Evolutionary conservation across 2,797 vertebrate species (phyloP), one percentile per base, ranked within the genome.

Genomic region (Crocidura indochinensis): DNA sequence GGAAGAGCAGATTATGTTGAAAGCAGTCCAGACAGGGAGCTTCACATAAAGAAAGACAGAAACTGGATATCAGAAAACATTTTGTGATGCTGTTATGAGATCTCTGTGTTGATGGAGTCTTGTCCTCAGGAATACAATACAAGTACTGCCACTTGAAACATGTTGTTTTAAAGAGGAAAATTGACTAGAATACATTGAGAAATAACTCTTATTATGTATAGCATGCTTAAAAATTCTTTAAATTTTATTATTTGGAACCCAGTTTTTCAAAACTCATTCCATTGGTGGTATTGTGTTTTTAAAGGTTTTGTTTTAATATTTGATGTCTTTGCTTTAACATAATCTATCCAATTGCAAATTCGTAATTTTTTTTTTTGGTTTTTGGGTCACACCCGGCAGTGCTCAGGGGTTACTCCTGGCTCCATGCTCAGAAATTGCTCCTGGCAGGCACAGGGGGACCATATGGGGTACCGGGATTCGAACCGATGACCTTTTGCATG

Each of bases 41-140:
- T 90, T 81, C 76, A 44, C 80, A 83, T 88, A 81, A 51, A 53
- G 26, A 82, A 4, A 31, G n/a, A 84, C 24, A 65, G 89, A 65
- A 94, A 94, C 49, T 92, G 49, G 92, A 93, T 97, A 93, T 81
- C 86, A 93, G 92, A 77, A 95, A 95, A 83, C 92, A 93, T 91
- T 95, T 84, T 84, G 65, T 84, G 86, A 80, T 90, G 80, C 83
- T 90, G 95, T 96, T 95, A 97, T 74, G 56, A 94, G 94, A 96
- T 95, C 94, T 94, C 46, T 5, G 51, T 71, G 80, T 31, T 62
- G 44, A 68, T 94, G 64, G 62, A 91, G 86, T 88, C 74, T 4
- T 93, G 88, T 84, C 88, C 86, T 29, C 17, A 91, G 71, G 91
- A 89, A 90, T 72, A 92, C 91, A 95, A 71, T 90, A 69, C 67